Conservation (phyloP, 1,140 invertebrate genomes). For the Plectus sambesii region DNA sequence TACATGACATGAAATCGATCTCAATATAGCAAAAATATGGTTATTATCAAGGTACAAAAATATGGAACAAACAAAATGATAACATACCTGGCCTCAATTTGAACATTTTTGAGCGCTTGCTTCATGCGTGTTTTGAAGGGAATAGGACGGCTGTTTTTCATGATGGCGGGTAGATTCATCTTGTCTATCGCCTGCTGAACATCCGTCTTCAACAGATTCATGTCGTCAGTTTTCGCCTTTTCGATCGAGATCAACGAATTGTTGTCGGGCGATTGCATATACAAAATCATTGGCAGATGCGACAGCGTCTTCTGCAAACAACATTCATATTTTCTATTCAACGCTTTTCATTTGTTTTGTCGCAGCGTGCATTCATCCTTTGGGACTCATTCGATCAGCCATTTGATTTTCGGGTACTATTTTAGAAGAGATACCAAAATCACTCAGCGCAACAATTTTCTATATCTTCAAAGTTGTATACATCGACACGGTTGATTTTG, state of each 20-base stretch:
- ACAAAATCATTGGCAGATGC: slow-evolving; percentile 35
- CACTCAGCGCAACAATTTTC: background rate
- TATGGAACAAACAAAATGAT: no score
- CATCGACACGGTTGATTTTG: background rate
- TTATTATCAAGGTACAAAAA: no score
- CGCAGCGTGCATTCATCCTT: slow-evolving; percentile 4
- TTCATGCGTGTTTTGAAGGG: slow-evolving; percentile 27
- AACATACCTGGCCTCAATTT: slow-evolving; percentile 55
- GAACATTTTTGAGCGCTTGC: slow-evolving; percentile 66
- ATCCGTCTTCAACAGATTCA: slow-evolving; percentile 4
- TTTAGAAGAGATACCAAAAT: background rate
- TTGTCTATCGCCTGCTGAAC: slow-evolving; percentile 29
- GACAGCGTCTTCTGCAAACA: slow-evolving; percentile 39
- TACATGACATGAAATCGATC: slow-evolving; percentile 4
- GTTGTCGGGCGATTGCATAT: slow-evolving; percentile 27
- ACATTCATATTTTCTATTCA: no score
- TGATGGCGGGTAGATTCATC: slow-evolving; percentile 19
- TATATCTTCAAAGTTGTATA: slow-evolving; percentile 1
- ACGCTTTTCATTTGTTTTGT: no score
- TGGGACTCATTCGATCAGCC: background rate
- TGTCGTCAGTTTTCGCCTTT: slow-evolving; percentile 11
- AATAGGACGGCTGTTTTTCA: no score
- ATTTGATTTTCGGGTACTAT: background rate
- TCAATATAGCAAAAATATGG: no score
- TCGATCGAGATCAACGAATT: slow-evolving; percentile 26